Percentiles rank a stretch among this genome's conserved stretches.
phyloP scores from a whole-genome alignment of 2,888 invertebrate genomes.

The Leptopilina drosophilae region DNA sequence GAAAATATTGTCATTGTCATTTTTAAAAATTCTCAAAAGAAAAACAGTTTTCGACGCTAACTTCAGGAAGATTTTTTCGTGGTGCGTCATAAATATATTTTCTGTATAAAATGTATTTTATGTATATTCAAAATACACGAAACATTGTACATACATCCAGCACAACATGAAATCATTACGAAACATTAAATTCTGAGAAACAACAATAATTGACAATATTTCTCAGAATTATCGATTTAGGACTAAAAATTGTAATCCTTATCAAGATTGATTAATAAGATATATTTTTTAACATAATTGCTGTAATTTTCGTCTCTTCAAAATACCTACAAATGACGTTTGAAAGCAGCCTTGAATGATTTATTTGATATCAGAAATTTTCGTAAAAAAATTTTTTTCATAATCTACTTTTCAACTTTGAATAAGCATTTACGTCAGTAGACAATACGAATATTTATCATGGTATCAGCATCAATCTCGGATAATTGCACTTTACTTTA shows the following conservation, averaged over 20 bases:
- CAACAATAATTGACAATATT: background rate
- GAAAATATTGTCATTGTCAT: too few relatives aligned
- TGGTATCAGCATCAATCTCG: slow-evolving; percentile 4
- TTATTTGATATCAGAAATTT: background rate
- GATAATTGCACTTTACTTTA: background rate
- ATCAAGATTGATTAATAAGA: background rate
- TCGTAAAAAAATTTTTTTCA: background rate
- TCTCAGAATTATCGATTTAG: background rate
- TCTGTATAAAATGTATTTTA: too few relatives aligned
- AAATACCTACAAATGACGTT: background rate
- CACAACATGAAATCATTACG: too few relatives aligned
- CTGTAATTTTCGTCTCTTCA: background rate
- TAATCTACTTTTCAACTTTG: slow-evolving; percentile 21
- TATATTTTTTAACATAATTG: background rate
- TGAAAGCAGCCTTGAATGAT: background rate
- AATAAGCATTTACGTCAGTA: slow-evolving; percentile 21
- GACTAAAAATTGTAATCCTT: background rate
- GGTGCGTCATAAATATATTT: too few relatives aligned
- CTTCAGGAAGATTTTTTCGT: too few relatives aligned
- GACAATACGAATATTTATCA: slow-evolving; percentile 14
- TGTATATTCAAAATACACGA: too few relatives aligned
- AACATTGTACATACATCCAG: too few relatives aligned
- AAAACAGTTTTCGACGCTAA: too few relatives aligned
- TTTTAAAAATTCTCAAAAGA: too few relatives aligned
- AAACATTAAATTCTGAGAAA: background rate